These are phyloP conservation scores for Andrena marginata DNA, from an alignment of 2,888 invertebrate species.

Conservation along the genomic window DNA sequence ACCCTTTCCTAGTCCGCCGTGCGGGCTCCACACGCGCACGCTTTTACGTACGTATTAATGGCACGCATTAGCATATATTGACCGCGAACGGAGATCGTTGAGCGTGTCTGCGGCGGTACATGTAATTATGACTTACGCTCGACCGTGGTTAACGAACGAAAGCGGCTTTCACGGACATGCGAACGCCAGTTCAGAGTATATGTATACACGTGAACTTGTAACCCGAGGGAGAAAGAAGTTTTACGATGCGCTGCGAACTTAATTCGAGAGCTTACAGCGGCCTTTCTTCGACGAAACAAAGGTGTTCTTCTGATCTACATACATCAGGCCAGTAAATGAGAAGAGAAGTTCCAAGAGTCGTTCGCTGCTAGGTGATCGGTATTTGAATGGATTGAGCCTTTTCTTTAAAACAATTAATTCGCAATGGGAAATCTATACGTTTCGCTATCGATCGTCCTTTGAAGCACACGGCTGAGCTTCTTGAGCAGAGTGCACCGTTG, in stretches of 20 bases:
- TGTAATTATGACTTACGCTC: constrained; percentile 79
- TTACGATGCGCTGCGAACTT: constrained; percentile 40
- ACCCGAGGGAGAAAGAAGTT: constrained; percentile 12
- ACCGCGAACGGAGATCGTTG: constrained; percentile 64
- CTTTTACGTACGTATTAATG: constrained; percentile 60
- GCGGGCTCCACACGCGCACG: constrained; percentile 14
- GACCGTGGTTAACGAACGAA: constrained; percentile 77
- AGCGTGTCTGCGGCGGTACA: constrained; percentile 72
- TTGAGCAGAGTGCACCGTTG: background rate
- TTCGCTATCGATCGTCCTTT: constrained; percentile 1
- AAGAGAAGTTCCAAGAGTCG: too few species aligned
- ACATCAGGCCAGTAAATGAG: background rate
- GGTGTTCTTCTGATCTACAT: background rate
- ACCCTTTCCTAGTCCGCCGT: constrained; percentile 35
- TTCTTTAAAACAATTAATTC: too few species aligned
- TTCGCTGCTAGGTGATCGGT: too few species aligned
- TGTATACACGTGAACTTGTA: constrained; percentile 35
- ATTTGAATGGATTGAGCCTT: background rate
- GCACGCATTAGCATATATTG: constrained; percentile 72
- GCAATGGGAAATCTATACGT: background rate
- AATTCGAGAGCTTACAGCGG: constrained; percentile 8
- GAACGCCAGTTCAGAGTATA: background rate
- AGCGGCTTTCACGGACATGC: constrained; percentile 64
- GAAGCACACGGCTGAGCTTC: too few species aligned
- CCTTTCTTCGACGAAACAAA: background rate